Percentiles rank a stretch among this genome's conserved stretches.
These are phyloP conservation scores for Argopecten irradians DNA, from an alignment of 1,140 invertebrate species.

Conservation along the genomic window DNA sequence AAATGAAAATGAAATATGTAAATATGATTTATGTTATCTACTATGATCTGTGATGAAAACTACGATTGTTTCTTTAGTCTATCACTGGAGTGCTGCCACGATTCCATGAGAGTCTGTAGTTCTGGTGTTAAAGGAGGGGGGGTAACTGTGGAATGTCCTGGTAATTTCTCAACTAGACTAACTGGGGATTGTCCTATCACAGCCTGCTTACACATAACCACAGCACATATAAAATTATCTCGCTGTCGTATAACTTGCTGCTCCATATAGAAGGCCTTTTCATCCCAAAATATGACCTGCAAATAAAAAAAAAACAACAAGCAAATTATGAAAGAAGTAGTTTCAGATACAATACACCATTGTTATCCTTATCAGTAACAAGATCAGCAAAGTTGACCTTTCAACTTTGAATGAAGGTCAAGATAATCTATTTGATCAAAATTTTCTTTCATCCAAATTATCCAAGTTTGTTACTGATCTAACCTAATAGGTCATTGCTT, in stretches of 20 bases:
- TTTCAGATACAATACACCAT: too few species aligned
- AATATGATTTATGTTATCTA: too few species aligned
- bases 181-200: slow-evolving; percentile 75
- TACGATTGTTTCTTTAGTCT: slow-evolving; percentile 32
- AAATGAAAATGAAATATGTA: too few species aligned
- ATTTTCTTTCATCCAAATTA: too few species aligned
- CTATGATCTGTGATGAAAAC: not conserved
- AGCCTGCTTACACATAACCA: slow-evolving; percentile 86
- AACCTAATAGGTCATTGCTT: too few species aligned
- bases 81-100: slow-evolving; percentile 43
- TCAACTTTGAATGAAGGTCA: too few species aligned
- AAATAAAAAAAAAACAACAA: slow-evolving; percentile 73
- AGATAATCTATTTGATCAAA: too few species aligned
- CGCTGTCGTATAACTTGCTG: slow-evolving; percentile 86
- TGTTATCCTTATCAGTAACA: too few species aligned
- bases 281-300: slow-evolving; percentile 89
- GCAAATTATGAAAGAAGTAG: too few species aligned
- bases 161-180: slow-evolving; percentile 24
- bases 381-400: too few species aligned
- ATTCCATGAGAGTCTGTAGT: slow-evolving; percentile 29
- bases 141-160: not conserved
- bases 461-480: too few species aligned
- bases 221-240: slow-evolving; percentile 87
- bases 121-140: slow-evolving; percentile 26
- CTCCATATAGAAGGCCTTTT: slow-evolving; percentile 88